These are phyloP conservation scores for Julus scandinavius DNA, from an alignment of 2,888 invertebrate genomes.

Conservation along the genomic window DNA sequence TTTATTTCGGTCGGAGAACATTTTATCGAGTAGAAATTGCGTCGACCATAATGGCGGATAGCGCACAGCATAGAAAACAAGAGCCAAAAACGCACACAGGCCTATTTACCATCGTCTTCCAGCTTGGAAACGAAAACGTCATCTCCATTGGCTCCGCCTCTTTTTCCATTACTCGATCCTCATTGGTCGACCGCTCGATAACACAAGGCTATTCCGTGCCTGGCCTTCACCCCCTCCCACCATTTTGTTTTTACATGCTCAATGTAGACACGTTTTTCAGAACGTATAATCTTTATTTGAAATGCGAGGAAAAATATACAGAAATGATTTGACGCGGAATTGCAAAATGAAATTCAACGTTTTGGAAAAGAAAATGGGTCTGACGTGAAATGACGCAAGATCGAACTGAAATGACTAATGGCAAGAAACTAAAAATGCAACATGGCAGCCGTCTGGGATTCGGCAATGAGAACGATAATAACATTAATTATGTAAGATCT, in stretches of 20 bases:
- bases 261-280: neutral
- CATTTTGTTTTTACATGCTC: neutral
- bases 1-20: neutral
- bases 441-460: neutral
- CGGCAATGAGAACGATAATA: neutral
- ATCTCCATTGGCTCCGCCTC: neutral
- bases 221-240: neutral
- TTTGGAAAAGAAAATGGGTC: neutral
- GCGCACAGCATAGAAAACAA: neutral
- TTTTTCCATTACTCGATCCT: neutral
- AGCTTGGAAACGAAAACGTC: conserved; percentile 21
- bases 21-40: neutral
- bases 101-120: conserved; percentile 19
- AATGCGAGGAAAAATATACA: neutral
- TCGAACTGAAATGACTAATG: neutral
- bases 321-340: neutral
- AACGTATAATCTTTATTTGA: neutral
- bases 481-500: too few relatives aligned
- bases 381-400: neutral
- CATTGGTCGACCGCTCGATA: neutral
- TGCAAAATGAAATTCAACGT: neutral
- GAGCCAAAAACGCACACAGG: conserved; percentile 23
- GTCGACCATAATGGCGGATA: conserved; percentile 31
- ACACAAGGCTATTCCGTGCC: neutral
- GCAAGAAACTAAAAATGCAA: neutral